phyloP scores from a whole-genome alignment of 2,113 vertebrate genomes.

The Asarcornis scutulata region DNA sequence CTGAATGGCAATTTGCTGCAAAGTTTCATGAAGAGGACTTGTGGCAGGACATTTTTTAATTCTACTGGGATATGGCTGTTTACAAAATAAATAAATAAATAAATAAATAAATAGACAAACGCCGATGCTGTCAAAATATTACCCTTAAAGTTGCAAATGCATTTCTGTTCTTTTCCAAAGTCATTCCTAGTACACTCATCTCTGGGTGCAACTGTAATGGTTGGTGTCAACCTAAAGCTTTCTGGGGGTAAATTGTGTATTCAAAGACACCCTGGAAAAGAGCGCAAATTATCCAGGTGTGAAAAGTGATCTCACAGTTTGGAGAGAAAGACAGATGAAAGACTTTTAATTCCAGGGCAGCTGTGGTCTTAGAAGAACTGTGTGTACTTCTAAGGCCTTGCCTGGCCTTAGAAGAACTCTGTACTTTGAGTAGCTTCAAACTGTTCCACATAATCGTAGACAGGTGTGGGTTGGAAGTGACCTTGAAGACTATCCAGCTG shows the following conservation, averaged over 20 bases:
- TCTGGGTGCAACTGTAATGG: not conserved
- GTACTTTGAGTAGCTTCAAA: not conserved
- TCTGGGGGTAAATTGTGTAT: not conserved
- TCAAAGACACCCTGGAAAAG: not conserved
- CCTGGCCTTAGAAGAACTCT: not conserved
- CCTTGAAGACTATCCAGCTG: too few relatives aligned
- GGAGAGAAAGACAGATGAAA: not conserved
- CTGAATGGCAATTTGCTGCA: not conserved
- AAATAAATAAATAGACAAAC: not conserved
- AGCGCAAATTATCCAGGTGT: not conserved
- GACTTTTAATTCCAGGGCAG: not conserved
- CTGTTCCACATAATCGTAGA: not conserved
- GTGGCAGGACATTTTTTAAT: not conserved
- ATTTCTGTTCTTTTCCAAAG: not conserved
- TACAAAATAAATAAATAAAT: not conserved
- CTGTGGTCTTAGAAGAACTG: not conserved
- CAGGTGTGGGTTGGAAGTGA: too few relatives aligned
- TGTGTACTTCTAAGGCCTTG: not conserved
- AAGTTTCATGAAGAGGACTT: not conserved
- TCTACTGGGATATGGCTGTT: accelerated
- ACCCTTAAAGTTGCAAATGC: not conserved
- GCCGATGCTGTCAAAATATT: not conserved
- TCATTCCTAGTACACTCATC: not conserved
- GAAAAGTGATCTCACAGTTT: not conserved
- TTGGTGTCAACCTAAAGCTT: not conserved